A percentile compares a stretch with the other conserved stretches of the same genome.
These are phyloP conservation scores for Neopelma chrysocephalum DNA, from an alignment of 2,797 vertebrate species.

Conservation along the genomic window DNA sequence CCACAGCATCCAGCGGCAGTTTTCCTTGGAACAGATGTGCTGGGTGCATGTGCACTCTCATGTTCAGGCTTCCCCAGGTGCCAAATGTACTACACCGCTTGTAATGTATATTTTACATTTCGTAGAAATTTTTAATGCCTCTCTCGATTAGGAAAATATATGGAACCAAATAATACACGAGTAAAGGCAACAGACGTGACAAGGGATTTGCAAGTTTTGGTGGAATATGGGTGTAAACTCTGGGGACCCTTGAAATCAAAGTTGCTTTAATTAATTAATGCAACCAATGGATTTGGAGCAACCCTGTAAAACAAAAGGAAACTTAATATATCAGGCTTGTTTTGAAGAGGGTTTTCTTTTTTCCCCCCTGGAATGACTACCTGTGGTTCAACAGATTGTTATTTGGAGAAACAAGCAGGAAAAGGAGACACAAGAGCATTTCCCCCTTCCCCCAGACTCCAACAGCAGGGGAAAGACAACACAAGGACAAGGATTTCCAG, in stretches of 20 bases:
- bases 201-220: neutral
- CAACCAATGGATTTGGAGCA: neutral
- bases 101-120: neutral
- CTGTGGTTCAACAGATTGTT: neutral
- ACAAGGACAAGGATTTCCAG: neutral
- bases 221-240: neutral
- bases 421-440: neutral
- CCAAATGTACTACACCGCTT: neutral
- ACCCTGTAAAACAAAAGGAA: neutral
- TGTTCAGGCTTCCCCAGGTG: neutral
- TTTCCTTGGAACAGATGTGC: neutral
- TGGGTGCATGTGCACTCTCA: fast-evolving
- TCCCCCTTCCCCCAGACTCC: neutral
- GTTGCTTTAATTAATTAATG: neutral
- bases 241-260: neutral
- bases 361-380: neutral
- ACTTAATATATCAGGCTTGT: neutral
- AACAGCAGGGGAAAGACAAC: neutral
- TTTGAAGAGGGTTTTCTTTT: neutral
- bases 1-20: fast-evolving
- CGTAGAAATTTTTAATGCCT: neutral
- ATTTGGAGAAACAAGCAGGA: neutral
- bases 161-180: fast-evolving
- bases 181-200: neutral
- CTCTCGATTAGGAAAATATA: neutral